Percentiles rank a stretch among this genome's conserved stretches.
Evolutionary conservation across 2,888 invertebrate genomes (phyloP).

Genomic region (Chymomyza caudatula): DNA sequence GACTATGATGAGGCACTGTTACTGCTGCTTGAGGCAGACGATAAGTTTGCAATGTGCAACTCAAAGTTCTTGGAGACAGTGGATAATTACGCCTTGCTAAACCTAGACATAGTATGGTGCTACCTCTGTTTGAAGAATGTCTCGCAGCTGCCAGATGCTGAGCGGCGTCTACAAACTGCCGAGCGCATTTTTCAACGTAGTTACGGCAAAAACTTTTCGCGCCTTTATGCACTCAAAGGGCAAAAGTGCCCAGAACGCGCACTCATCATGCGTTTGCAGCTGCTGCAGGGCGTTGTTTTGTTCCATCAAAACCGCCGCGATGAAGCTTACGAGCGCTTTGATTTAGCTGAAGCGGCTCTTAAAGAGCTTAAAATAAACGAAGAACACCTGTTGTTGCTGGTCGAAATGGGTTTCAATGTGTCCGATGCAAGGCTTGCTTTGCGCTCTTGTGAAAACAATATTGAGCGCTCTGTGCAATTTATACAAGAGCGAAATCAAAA

Average conservation of each 20-base stretch:
- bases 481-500: slow-evolving; percentile 81
- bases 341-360: slow-evolving; percentile 83
- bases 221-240: slow-evolving; percentile 81
- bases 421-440: slow-evolving; percentile 86
- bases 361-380: slow-evolving; percentile 82
- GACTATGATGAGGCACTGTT: slow-evolving; percentile 86
- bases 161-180: slow-evolving; percentile 82
- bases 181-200: slow-evolving; percentile 83
- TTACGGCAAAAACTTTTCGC: slow-evolving; percentile 83
- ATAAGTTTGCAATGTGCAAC: slow-evolving; percentile 81
- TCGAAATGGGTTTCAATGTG: slow-evolving; percentile 83
- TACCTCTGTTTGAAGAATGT: slow-evolving; percentile 86
- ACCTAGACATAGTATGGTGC: slow-evolving; percentile 94
- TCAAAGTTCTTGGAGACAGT: slow-evolving; percentile 81
- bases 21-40: slow-evolving; percentile 87
- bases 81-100: slow-evolving; percentile 90
- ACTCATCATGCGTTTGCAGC: slow-evolving; percentile 86
- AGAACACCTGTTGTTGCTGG: slow-evolving; percentile 78
- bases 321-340: slow-evolving; percentile 82
- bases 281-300: slow-evolving; percentile 88
- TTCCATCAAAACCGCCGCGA: slow-evolving; percentile 86
- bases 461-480: slow-evolving; percentile 82
- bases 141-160: slow-evolving; percentile 86
- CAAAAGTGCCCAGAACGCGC: slow-evolving; percentile 84
- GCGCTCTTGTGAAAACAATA: slow-evolving; percentile 81